A percentile compares a stretch with the other conserved stretches of the same genome.
These are phyloP conservation scores for Spilarctia lutea DNA, from an alignment of 2,888 invertebrate genomes.

Conservation along the genomic window DNA sequence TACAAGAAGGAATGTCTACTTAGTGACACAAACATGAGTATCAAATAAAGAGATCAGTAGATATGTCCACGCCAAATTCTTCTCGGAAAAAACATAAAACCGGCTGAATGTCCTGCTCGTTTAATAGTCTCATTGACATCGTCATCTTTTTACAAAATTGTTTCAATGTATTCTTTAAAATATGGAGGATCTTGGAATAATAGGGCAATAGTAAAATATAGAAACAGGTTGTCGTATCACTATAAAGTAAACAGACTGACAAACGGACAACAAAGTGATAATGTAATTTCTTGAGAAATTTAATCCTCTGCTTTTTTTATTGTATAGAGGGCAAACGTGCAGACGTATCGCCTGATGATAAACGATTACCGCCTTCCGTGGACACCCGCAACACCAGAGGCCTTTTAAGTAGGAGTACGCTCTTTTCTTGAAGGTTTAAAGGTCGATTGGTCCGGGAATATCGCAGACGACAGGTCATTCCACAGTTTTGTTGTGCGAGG, in stretches of 20 bases:
- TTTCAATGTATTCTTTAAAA: not conserved
- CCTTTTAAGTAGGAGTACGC: too few relatives aligned
- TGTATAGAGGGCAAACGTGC: too few relatives aligned
- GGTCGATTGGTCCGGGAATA: too few relatives aligned
- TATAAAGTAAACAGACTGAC: not conserved
- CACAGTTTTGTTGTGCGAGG: too few relatives aligned
- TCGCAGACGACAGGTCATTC: too few relatives aligned
- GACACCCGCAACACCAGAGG: too few relatives aligned
- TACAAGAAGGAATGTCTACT: not conserved
- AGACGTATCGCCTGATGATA: too few relatives aligned
- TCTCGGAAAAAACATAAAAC: slow-evolving; percentile 23
- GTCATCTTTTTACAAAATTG: slow-evolving; percentile 11
- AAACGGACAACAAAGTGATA: not conserved
- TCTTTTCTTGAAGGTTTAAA: too few relatives aligned
- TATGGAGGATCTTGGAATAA: not conserved
- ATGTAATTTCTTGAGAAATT: not conserved
- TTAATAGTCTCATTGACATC: slow-evolving; percentile 16
- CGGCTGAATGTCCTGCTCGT: slow-evolving; percentile 18
- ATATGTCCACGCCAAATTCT: slow-evolving; percentile 16
- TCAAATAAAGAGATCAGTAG: slow-evolving; percentile 13
- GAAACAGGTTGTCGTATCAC: not conserved
- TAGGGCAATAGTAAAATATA: not conserved
- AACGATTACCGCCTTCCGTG: too few relatives aligned
- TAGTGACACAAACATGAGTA: slow-evolving; percentile 8
- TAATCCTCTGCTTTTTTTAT: too few relatives aligned